phyloP scores from a whole-genome alignment of 2,113 vertebrate genomes.

The Macrotus californicus region DNA sequence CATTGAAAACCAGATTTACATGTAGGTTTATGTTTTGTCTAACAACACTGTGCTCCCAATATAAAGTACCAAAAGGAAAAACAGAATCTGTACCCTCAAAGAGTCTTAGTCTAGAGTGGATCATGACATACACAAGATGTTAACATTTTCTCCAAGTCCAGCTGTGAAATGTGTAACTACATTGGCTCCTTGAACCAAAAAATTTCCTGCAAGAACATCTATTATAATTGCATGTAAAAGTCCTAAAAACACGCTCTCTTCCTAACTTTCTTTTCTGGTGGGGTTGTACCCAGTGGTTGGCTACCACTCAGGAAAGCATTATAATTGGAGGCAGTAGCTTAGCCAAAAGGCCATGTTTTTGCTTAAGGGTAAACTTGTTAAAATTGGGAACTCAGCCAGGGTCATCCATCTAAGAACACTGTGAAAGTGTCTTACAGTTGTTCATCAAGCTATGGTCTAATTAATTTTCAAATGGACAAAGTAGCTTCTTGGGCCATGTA shows the following conservation, averaged over 20 bases:
- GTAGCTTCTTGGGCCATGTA: slow-evolving; percentile 57
- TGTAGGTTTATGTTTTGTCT: not conserved
- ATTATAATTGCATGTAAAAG: not conserved
- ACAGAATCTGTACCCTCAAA: not conserved
- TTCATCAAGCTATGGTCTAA: slow-evolving; percentile 64
- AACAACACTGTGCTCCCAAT: not conserved
- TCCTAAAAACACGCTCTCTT: not conserved
- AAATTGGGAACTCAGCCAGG: slow-evolving; percentile 63
- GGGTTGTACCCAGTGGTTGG: not conserved
- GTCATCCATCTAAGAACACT: slow-evolving; percentile 54
- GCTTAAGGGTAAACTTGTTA: slow-evolving; percentile 68
- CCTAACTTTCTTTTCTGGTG: not conserved
- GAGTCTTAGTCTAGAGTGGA: not conserved
- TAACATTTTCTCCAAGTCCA: not conserved
- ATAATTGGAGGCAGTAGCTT: slow-evolving; percentile 21
- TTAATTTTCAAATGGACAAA: slow-evolving; percentile 74
- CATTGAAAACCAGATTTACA: not conserved
- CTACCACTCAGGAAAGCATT: slow-evolving; percentile 41
- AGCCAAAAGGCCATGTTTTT: slow-evolving; percentile 61
- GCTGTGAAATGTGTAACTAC: not conserved
- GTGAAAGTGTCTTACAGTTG: slow-evolving; percentile 43
- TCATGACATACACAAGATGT: not conserved
- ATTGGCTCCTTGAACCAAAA: not conserved
- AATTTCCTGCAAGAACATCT: not conserved
- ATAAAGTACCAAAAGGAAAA: not conserved